These are phyloP conservation scores for Conus betulinus DNA, from an alignment of 1,140 invertebrate species.

Conservation along the genomic window DNA sequence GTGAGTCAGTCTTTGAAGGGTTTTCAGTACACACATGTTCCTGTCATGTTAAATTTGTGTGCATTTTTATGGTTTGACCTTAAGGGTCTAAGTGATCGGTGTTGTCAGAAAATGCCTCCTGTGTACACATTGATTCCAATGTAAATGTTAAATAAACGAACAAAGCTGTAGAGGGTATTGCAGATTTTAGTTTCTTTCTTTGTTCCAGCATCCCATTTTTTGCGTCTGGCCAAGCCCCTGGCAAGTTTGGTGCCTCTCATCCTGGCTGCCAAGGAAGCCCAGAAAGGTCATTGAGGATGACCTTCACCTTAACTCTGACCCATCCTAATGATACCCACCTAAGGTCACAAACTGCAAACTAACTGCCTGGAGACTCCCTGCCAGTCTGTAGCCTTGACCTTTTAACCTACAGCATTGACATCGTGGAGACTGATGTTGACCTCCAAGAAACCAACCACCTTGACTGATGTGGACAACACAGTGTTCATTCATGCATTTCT, in stretches of 20 bases:
- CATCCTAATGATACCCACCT: not conserved
- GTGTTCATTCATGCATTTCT: not conserved
- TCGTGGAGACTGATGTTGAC: not conserved
- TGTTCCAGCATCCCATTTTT: conserved; percentile 95
- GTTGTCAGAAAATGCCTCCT: no score
- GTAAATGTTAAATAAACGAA: not conserved
- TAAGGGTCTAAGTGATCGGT: no score
- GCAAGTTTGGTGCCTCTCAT: conserved; percentile 97
- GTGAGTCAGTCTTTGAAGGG: no score
- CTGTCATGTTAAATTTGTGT: no score
- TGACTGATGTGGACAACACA: not conserved
- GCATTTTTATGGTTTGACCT: no score
- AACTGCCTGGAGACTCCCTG: not conserved
- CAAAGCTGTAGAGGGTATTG: no score
- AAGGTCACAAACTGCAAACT: not conserved
- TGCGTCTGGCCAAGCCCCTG: conserved; percentile 95
- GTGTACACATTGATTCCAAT: no score
- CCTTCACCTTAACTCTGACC: conserved; percentile 13
- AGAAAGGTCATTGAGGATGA: conserved; percentile 79
- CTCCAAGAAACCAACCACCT: not conserved
- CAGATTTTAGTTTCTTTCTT: conserved; percentile 23
- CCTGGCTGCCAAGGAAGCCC: conserved; percentile 96
- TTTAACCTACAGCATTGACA: not conserved
- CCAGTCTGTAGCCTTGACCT: not conserved
- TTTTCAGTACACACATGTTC: no score